Base-by-base conservation (phyloP, 2,888 invertebrate genomes). In the Polyploca ridens region DNA sequence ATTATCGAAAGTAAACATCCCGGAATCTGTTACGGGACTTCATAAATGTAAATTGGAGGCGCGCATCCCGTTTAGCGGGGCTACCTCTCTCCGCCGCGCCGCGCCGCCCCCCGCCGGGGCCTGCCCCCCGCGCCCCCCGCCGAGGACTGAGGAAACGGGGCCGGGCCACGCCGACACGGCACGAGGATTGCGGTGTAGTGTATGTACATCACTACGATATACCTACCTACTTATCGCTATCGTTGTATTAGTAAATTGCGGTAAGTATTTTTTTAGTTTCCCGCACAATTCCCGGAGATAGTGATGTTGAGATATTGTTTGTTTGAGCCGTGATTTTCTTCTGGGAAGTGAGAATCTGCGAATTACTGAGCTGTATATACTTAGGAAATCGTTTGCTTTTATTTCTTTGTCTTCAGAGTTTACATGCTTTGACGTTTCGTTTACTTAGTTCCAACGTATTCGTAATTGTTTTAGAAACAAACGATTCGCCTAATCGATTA, bases 41-140 rank as follows among this genome's bases (percentile, higher is more conserved):
- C 93, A 93, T 92, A 93, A 93, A 92, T 93, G 93, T 93, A 93
- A 92, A 93, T 93, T 91, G 92, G 88, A 89, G 90, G 90, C 89
- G 88, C 85, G 90, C 91, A 88, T 93, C 90, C 90, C 91, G 91
- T 88, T 92, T 89, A 90, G 88, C 80, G 77, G 79, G 76, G 75
- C 81, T 71, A 67, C 79, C 77, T 72, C 72, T 69, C 66, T 71
- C 71, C 70, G 72, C 70, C 69, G 33, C 61, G n/a, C 64, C 69
- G 62, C 64, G 58, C 71, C 72, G 73, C 73, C 69, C 64, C 60
- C 71, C 72, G 74, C 73, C 70, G 44, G 70, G 61, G 71, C 72
- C 68, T 71, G 64, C 54, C 70, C 63, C 69, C 68, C 71, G 63
- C 64, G 64, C 66, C 64, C 65, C 71, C 19, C 41, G 62, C 59